A percentile compares a stretch with the other conserved stretches of the same genome.
These are phyloP conservation scores for Platyura marginata DNA, from an alignment of 1,140 invertebrate species.

Conservation along the genomic window DNA sequence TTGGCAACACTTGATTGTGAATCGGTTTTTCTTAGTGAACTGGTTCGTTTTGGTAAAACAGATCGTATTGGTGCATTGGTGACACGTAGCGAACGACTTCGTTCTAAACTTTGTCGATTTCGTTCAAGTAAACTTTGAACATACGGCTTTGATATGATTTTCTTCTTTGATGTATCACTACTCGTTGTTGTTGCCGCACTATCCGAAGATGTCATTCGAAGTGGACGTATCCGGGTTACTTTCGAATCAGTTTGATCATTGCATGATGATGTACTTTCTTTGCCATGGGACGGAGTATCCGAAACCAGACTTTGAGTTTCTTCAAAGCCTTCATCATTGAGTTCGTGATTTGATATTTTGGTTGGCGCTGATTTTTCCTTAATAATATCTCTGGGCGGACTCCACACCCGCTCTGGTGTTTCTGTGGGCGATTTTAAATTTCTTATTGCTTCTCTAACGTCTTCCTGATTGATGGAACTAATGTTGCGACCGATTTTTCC, in stretches of 20 bases:
- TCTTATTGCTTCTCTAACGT: slow-evolving; percentile 38
- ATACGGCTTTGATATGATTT: not conserved
- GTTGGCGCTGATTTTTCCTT: slow-evolving; percentile 11
- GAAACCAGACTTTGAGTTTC: slow-evolving; percentile 72
- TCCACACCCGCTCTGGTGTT: slow-evolving; percentile 31
- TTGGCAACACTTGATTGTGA: slow-evolving; percentile 5
- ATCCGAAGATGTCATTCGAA: slow-evolving; percentile 5
- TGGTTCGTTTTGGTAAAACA: slow-evolving; percentile 15
- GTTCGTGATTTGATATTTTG: slow-evolving; percentile 34
- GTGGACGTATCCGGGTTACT: slow-evolving; percentile 1
- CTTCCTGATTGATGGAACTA: slow-evolving; percentile 41
- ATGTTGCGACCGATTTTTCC: slow-evolving; percentile 23
- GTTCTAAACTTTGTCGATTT: slow-evolving; percentile 7
- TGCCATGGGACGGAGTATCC: slow-evolving; percentile 60
- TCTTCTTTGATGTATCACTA: slow-evolving; percentile 4
- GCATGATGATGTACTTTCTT: slow-evolving; percentile 39
- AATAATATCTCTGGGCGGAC: slow-evolving; percentile 18
- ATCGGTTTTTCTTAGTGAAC: slow-evolving; percentile 20
- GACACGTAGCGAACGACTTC: slow-evolving; percentile 8
- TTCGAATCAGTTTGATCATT: slow-evolving; percentile 42
- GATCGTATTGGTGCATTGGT: slow-evolving; percentile 4
- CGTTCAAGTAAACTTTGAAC: slow-evolving; percentile 3
- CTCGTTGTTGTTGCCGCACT: slow-evolving; percentile 11
- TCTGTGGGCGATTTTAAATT: slow-evolving; percentile 37
- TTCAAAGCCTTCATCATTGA: slow-evolving; percentile 78